Percentiles rank a stretch among this genome's conserved stretches.
Evolutionary conservation across 53 echinoderm and acorn worm genomes (phyloP).

Genomic region (Actinopyga echinites): DNA sequence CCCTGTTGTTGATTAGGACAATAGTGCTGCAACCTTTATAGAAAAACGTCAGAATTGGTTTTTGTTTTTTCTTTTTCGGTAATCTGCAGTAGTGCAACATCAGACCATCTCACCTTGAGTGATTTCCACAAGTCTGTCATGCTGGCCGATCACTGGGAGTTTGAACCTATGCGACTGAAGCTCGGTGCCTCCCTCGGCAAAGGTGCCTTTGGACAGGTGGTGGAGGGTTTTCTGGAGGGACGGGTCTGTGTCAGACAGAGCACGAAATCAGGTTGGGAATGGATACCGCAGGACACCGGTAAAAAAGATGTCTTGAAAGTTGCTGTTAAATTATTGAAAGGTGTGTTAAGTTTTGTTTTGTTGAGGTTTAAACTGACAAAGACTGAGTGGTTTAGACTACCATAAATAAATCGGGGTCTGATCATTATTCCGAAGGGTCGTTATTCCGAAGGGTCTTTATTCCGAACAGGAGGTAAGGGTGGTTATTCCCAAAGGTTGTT

Average conservation of each 20-base stretch:
- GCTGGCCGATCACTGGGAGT: slow-evolving; percentile 90
- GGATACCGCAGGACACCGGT: slow-evolving; percentile 66
- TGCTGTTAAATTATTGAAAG: slow-evolving; percentile 67
- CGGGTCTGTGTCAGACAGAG: slow-evolving; percentile 62
- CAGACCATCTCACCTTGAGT: slow-evolving; percentile 30
- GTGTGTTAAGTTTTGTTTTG: background rate
- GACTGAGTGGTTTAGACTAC: no score
- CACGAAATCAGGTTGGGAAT: slow-evolving; percentile 62
- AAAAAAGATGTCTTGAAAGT: slow-evolving; percentile 63
- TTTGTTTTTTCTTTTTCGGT: background rate
- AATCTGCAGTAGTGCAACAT: slow-evolving; percentile 36
- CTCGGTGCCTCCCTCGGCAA: slow-evolving; percentile 77
- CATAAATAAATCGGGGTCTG: no score
- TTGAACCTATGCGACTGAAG: slow-evolving; percentile 66
- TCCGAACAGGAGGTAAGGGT: no score
- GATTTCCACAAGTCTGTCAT: slow-evolving; percentile 43
- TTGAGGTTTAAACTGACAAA: no score
- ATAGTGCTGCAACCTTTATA: no score
- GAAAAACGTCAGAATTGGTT: no score
- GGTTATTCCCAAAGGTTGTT: no score
- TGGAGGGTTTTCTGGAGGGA: slow-evolving; percentile 79
- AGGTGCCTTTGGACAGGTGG: slow-evolving; percentile 95
- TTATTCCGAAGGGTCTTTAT: no score
- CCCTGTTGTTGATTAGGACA: no score
- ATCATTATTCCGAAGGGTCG: no score